Percentiles rank a stretch among this genome's conserved stretches.
Conservation (phyloP, 2,888 invertebrate genomes). For the Byasa hedistus region DNA sequence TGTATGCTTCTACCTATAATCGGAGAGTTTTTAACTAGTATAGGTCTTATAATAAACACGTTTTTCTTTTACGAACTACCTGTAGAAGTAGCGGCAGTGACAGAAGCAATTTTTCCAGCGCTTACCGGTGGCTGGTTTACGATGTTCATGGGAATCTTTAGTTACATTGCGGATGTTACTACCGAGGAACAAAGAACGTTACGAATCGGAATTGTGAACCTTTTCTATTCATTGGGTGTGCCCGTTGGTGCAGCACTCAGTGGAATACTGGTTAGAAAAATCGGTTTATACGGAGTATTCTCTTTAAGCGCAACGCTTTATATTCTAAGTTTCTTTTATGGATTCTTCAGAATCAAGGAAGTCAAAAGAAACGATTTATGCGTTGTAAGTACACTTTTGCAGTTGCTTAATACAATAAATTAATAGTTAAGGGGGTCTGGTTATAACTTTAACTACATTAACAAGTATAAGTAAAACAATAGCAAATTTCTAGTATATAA, state of each 20-base stretch:
- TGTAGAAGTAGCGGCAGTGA: conserved; percentile 89
- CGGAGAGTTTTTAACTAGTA: conserved; percentile 88
- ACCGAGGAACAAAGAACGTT: conserved; percentile 90
- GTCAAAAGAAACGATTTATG: conserved; percentile 66
- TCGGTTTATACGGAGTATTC: conserved; percentile 91
- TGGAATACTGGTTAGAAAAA: conserved; percentile 86
- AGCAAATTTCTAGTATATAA: too few species aligned
- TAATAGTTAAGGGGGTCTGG: too few species aligned
- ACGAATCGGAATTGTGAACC: conserved; percentile 92
- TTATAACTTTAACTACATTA: too few species aligned
- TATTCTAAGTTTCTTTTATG: conserved; percentile 86
- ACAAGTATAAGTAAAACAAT: too few species aligned
- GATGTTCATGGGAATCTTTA: conserved; percentile 94
- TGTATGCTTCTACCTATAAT: conserved; percentile 91
- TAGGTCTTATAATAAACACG: conserved; percentile 88
- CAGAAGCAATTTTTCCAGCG: conserved; percentile 90
- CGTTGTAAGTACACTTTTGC: conserved; percentile 53
- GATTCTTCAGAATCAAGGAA: conserved; percentile 86
- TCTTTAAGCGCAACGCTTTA: conserved; percentile 87
- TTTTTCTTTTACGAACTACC: conserved; percentile 89
- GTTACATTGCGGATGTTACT: conserved; percentile 93
- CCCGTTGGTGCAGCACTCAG: conserved; percentile 94
- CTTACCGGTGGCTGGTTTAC: conserved; percentile 93
- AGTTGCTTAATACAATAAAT: not conserved
- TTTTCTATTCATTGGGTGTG: conserved; percentile 92